Conservation (phyloP, 2,797 vertebrate species). For the Acrossocheilus wenchowensis region DNA sequence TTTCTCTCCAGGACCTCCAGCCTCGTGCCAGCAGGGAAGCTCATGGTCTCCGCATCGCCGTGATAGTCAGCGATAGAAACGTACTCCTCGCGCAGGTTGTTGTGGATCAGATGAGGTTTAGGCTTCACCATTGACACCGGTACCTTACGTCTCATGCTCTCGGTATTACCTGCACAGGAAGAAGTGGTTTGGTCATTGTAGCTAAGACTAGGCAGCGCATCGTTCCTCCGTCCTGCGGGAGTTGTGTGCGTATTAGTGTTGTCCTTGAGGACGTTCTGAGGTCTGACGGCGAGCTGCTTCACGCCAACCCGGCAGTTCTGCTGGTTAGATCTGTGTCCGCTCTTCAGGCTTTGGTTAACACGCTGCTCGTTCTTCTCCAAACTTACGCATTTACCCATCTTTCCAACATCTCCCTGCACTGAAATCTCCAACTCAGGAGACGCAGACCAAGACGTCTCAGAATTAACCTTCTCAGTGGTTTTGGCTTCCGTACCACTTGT, state of each 20-base stretch:
- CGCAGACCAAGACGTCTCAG: slow-evolving; percentile 66
- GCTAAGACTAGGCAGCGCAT: slow-evolving; percentile 78
- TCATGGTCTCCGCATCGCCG: slow-evolving; percentile 94
- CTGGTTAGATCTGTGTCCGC: slow-evolving; percentile 79
- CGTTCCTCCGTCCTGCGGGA: slow-evolving; percentile 88
- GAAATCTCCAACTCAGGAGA: slow-evolving; percentile 56
- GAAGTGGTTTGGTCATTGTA: slow-evolving; percentile 36
- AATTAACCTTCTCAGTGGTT: slow-evolving; percentile 66
- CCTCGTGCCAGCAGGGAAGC: slow-evolving; percentile 93
- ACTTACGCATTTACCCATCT: slow-evolving; percentile 85
- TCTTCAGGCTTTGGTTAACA: slow-evolving; percentile 79
- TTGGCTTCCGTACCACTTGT: slow-evolving; percentile 60
- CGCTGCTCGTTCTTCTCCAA: slow-evolving; percentile 93
- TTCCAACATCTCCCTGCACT: slow-evolving; percentile 28
- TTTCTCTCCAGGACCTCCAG: slow-evolving; percentile 96
- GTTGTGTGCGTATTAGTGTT: slow-evolving; percentile 74
- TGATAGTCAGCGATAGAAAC: slow-evolving; percentile 95
- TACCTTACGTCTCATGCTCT: slow-evolving; percentile 71
- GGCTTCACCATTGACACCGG: slow-evolving; percentile 91
- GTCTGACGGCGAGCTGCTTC: slow-evolving; percentile 34
- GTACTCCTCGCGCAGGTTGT: slow-evolving; percentile 93
- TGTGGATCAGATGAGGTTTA: slow-evolving; percentile 95
- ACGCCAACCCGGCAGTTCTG: slow-evolving; percentile 80
- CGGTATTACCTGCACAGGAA: slow-evolving; percentile 4
- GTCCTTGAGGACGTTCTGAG: slow-evolving; percentile 87